Evolutionary conservation across 2,113 vertebrate genomes (phyloP).

Genomic region (Picathartes gymnocephalus): DNA sequence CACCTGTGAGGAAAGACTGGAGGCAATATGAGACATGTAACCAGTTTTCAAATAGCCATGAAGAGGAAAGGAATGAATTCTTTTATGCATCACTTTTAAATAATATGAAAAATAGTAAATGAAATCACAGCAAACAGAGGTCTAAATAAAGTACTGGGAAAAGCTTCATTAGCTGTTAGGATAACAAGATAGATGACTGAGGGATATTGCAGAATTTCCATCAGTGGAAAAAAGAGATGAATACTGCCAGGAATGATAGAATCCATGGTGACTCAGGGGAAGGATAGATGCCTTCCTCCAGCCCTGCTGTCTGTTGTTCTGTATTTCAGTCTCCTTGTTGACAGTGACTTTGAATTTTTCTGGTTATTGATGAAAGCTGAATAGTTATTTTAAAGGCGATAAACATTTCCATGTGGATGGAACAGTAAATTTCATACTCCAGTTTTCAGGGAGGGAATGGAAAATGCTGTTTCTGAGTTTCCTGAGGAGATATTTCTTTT

Average conservation of each 20-base stretch:
- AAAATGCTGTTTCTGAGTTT: background rate
- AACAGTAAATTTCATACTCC: background rate
- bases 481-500: background rate
- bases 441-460: background rate
- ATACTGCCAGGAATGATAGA: background rate
- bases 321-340: background rate
- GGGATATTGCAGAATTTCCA: background rate
- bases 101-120: background rate
- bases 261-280: background rate
- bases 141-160: background rate
- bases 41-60: background rate
- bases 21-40: background rate
- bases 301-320: background rate
- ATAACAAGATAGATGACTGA: background rate
- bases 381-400: background rate
- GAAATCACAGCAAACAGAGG: background rate
- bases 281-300: background rate
- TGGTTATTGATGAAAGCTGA: background rate
- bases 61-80: background rate
- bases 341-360: background rate
- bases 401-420: background rate
- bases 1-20: background rate
- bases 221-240: background rate
- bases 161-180: background rate
- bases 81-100: background rate